Evolutionary conservation across 2,888 invertebrate species (phyloP), one percentile per base, ranked within the genome.

Genomic region (Athalia cordata): DNA sequence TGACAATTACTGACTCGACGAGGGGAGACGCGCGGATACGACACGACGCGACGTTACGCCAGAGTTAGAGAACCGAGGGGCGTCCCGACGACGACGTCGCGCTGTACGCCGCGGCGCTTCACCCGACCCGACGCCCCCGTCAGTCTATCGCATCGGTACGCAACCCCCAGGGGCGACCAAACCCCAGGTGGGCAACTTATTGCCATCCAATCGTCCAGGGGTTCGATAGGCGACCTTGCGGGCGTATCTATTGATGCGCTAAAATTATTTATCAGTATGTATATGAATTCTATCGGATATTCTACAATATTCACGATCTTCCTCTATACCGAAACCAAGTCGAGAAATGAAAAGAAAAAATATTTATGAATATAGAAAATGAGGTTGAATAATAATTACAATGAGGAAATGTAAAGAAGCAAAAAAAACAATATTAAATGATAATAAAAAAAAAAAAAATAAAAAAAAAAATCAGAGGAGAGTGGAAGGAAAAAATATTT

Each of bases 131-230:
- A 75, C 55, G 59, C 72, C 50, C 72, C 62, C 62, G 78, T 70
- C 64, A 47, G 11, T 9, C 74, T 8, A 29, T 29, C 29, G 29
- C 29, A 75, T 80, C 72, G 62, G 75, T 62, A 75, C 72, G 62
- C 61, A 75, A 50, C 75, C 75, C 67, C 75, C 68, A 29, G 68
- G 68, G 75, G 75, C 62, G 11, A 8, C 15, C 49, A 65, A 80
- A 78, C 85, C 78, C 79, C 81, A 83, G 86, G 86, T 83, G 86
- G 86, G 68, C 85, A 81, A 81, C 82, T 85, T 86, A 86, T 86
- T 86, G 85, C 82, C 81, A 72, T 80, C 79, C 78, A 79, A 81
- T 65, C 78, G 82, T 79, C 81, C 72, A 52, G 67, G 50, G 52
- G 49, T 11, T 64, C 75, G 45, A 72, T 45, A 45, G 45, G 57